A percentile compares a stretch with the other conserved stretches of the same genome.
phyloP scores from a whole-genome alignment of 2,113 vertebrate species.

The Apus apus region DNA sequence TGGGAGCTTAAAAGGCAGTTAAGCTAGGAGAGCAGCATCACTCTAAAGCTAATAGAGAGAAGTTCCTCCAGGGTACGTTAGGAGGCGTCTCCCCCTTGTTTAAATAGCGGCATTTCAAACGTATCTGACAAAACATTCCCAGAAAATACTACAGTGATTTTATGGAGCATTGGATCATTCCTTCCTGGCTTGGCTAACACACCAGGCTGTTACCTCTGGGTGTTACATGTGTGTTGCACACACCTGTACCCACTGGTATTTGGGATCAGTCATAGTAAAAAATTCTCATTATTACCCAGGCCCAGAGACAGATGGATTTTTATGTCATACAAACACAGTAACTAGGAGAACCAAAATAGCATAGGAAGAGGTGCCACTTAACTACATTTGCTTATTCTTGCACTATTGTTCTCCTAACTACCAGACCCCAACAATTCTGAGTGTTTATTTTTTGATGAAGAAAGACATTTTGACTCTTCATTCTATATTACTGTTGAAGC shows the following conservation, averaged over 20 bases:
- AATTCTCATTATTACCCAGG: background rate
- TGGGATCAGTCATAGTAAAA: background rate
- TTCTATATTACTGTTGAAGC: background rate
- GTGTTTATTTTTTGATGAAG: background rate
- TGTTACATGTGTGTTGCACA: background rate
- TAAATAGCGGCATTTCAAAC: background rate
- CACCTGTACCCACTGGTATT: background rate
- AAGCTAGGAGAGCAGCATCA: background rate
- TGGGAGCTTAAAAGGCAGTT: background rate
- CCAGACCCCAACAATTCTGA: background rate
- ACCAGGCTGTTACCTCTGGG: accelerated
- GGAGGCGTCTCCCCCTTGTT: background rate
- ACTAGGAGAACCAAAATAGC: background rate
- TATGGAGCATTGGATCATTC: background rate
- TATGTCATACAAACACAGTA: background rate
- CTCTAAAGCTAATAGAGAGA: background rate
- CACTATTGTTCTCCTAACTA: background rate
- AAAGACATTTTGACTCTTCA: background rate
- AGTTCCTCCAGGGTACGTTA: background rate
- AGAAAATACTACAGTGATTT: background rate
- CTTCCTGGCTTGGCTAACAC: background rate
- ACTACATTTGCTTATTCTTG: background rate
- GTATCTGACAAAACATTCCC: background rate
- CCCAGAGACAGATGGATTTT: background rate
- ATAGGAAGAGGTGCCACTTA: background rate